A percentile compares a stretch with the other conserved stretches of the same genome.
phyloP scores from a whole-genome alignment of 2,888 invertebrate species.

The Unio pictorum region DNA sequence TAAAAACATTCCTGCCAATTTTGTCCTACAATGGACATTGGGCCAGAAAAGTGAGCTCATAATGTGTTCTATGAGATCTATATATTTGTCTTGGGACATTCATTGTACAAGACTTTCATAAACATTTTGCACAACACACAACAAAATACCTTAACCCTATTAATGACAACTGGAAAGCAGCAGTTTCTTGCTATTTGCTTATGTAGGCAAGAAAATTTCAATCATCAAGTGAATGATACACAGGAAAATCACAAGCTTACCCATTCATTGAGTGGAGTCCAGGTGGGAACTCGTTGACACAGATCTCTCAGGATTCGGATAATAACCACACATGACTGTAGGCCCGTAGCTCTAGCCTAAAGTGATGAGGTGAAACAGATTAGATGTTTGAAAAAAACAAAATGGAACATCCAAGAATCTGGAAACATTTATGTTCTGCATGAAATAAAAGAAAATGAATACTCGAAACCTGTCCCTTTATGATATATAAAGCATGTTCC shows the following conservation, averaged over 20 bases:
- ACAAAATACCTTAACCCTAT: background rate
- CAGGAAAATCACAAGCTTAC: constrained; percentile 74
- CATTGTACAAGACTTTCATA: too few species aligned
- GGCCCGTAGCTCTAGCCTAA: constrained; percentile 95
- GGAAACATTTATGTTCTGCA: too few species aligned
- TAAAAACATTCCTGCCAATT: too few species aligned
- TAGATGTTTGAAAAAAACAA: too few species aligned
- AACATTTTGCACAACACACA: background rate
- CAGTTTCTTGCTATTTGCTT: background rate
- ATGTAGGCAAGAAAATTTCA: background rate
- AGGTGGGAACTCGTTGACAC: constrained; percentile 93
- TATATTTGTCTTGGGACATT: too few species aligned
- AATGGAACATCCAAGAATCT: too few species aligned
- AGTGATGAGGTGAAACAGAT: constrained; percentile 13
- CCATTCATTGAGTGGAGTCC: constrained; percentile 95
- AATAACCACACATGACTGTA: constrained; percentile 96
- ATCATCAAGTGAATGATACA: background rate
- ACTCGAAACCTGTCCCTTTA: too few species aligned
- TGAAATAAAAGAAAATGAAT: too few species aligned
- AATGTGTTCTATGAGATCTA: too few species aligned
- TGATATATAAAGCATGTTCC: too few species aligned
- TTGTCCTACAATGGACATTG: too few species aligned
- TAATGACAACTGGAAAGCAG: background rate
- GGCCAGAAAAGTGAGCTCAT: too few species aligned
- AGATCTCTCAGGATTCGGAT: constrained; percentile 96